phyloP scores from a whole-genome alignment of 2,113 vertebrate genomes.

The Scytalopus superciliaris region DNA sequence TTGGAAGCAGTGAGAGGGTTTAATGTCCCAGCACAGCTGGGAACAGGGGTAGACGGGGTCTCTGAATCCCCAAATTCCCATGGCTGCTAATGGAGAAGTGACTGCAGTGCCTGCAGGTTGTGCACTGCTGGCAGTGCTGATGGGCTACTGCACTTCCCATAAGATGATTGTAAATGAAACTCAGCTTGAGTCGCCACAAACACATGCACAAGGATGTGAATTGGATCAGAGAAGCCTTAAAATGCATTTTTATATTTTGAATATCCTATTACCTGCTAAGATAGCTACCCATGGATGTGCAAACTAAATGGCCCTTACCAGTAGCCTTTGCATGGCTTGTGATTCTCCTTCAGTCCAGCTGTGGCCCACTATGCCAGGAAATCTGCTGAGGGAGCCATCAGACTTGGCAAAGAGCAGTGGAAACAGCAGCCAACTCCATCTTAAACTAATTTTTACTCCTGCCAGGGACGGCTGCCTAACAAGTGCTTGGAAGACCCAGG shows the following conservation, averaged over 20 bases:
- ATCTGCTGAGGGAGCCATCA: neutral
- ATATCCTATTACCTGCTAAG: neutral
- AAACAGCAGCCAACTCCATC: neutral
- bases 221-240: neutral
- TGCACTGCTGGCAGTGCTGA: rapidly evolving
- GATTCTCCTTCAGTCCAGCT: neutral
- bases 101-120: neutral
- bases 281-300: neutral
- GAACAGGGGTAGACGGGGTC: neutral
- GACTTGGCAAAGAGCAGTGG: neutral
- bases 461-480: neutral
- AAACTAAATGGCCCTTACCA: neutral
- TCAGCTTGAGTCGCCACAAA: neutral
- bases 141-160: neutral
- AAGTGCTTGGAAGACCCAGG: neutral
- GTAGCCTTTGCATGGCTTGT: neutral
- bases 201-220: neutral
- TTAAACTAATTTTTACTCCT: neutral
- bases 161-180: rapidly evolving
- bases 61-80: neutral
- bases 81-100: rapidly evolving
- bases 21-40: neutral
- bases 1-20: neutral
- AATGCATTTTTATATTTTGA: neutral
- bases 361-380: neutral